Evolutionary conservation across 2,797 vertebrate genomes (phyloP), one percentile per base, ranked within the genome.

Genomic region (Syndactyla subalaris): DNA sequence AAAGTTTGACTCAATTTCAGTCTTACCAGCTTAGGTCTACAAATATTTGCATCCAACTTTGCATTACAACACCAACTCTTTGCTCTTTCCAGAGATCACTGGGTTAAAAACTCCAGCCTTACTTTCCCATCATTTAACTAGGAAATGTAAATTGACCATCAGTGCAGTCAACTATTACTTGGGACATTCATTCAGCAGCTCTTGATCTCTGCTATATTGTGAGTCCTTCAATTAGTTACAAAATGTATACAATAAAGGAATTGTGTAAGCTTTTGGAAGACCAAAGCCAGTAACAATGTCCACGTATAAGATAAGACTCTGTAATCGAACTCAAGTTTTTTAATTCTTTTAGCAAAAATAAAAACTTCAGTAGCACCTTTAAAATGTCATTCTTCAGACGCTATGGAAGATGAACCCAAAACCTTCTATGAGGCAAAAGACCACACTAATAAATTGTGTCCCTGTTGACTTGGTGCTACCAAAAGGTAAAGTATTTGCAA

Each of bases 61-160:
- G 7, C 0, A 0, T 8, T 45, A 7, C 9, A 52, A 13, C 3
- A 7, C 4, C 23, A 72, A 5, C 6, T 78, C 21, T 65, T 73
- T 85, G 34, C 6, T 89, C 12, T 58, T 76, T 62, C 41, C 32
- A 54, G 45, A 52, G 14, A 55, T 24, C 1, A 1, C 9, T 19
- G 21, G 14, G 24, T 10, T 77, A 49, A 55, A 67, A 93, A n/a
- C 1, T 84, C 34, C n/a, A 84, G 7, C 14, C 11, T 74, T 71
- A 34, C 2, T 18, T 79, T 70, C 26, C 4, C 30, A 4, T 14
- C 18, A 30, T 7, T 58, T 71, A 61, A 32, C 8, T 38, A 57
- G 41, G 29, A 52, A 61, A 82, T 61, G 14, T 61, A 57, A 81
- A 46, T 34, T 29, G 19, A 2, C 46, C 19, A 68, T 57, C 12